phyloP scores from a whole-genome alignment of 1,140 invertebrate genomes.

The Drosophila subpulchrella region DNA sequence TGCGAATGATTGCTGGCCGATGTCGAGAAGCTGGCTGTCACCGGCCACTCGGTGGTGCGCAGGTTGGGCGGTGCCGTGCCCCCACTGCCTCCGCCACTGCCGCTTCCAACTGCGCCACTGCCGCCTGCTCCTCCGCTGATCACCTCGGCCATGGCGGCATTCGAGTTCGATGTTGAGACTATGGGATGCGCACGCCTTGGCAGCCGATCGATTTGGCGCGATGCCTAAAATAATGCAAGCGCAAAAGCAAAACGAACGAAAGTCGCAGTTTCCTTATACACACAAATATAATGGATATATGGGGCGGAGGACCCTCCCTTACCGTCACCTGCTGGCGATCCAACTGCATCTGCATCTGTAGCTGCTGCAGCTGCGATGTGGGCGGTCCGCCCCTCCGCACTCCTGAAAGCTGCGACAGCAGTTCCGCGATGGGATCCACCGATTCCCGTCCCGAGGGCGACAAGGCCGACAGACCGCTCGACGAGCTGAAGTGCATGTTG shows the following conservation, averaged over 20 bases:
- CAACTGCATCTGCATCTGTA: conserved; percentile 95
- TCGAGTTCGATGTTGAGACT: conserved; percentile 84
- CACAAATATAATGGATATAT: conserved; percentile 29
- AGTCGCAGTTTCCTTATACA: conserved; percentile 59
- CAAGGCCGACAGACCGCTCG: conserved; percentile 91
- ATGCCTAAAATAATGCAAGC: conserved; percentile 86
- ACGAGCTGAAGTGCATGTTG: conserved; percentile 96
- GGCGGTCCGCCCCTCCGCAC: conserved; percentile 90
- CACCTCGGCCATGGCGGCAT: conserved; percentile 83
- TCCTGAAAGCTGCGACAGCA: conserved; percentile 96
- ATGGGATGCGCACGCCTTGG: conserved; percentile 88
- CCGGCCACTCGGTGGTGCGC: conserved; percentile 80
- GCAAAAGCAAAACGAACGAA: conserved; percentile 40
- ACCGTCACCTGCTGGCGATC: conserved; percentile 94
- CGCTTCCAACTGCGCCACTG: conserved; percentile 61
- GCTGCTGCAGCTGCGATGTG: conserved; percentile 92
- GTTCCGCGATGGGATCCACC: conserved; percentile 96
- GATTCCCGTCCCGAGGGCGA: conserved; percentile 95
- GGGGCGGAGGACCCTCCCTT: conserved; percentile 57
- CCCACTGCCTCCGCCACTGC: conserved; percentile 62
- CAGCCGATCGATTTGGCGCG: conserved; percentile 93
- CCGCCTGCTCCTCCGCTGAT: conserved; percentile 59
- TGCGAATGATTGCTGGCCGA: conserved; percentile 78
- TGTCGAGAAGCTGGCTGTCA: conserved; percentile 71
- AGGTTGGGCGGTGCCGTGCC: conserved; percentile 65